Conservation (phyloP, 1,140 invertebrate species). For the Eubasilissa regina region DNA sequence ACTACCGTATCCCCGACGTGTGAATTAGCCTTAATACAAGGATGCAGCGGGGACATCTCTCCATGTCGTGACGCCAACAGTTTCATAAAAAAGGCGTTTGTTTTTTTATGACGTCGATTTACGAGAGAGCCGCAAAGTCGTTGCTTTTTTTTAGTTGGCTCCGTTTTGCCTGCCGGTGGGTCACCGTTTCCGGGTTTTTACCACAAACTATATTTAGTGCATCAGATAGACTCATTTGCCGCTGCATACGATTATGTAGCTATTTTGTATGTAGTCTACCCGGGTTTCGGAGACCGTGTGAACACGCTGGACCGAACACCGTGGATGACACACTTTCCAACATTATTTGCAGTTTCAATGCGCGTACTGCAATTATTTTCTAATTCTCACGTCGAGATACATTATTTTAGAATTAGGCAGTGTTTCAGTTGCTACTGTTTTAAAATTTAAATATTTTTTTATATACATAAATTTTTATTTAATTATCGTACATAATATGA, state of each 20-base stretch:
- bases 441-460: no score
- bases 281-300: constrained; percentile 32
- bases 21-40: background rate
- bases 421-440: no score
- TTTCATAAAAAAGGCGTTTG: no score
- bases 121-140: no score
- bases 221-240: constrained; percentile 39
- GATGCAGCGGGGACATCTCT: background rate
- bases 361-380: constrained; percentile 7
- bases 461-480: no score
- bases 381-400: background rate
- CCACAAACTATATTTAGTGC: constrained; percentile 11
- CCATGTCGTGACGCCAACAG: no score
- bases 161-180: background rate
- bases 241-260: constrained; percentile 18
- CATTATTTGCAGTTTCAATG: constrained; percentile 5
- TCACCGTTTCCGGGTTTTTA: constrained; percentile 9
- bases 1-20: background rate
- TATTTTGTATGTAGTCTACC: constrained; percentile 27
- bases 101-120: no score
- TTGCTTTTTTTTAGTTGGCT: background rate
- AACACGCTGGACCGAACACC: constrained; percentile 21
- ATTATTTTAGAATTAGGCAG: no score
- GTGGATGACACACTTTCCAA: constrained; percentile 18
- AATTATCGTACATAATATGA: no score